Evolutionary conservation across 2,888 invertebrate genomes (phyloP), one percentile per base, ranked within the genome.

Genomic region (Vesta saturnalis): DNA sequence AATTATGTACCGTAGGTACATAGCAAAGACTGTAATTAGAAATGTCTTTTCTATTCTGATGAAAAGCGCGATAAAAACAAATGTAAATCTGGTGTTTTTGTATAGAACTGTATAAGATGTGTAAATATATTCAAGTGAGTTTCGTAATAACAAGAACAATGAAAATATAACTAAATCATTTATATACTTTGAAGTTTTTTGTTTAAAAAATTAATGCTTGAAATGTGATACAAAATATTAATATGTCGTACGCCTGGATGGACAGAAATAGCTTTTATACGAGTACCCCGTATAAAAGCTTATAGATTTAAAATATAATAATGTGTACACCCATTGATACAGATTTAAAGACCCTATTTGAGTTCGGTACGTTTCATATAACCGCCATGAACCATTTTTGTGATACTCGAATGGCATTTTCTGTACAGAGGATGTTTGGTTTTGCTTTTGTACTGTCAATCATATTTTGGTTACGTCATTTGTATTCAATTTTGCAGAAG

Each of bases 241-340:
- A 67, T 69, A 72, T 76, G 74, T 74, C 72, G 70, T 71, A 75
- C 69, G 81, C 77, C 79, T 79, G 74, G 78, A 71, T 82, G 80
- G 79, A 77, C 81, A 80, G 76, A 73, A 79, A 77, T 78, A 76
- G 79, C 80, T 79, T 80, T 80, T 80, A 81, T 81, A 79, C 66
- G 60, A 68, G 60, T 67, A 55, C 62, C 46, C 57, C 54, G 46
- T 56, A 69, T 61, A 69, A 69, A 65, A 70, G 60, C 61, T 63
- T 67, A 70, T 57, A 58, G 64, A 70, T 64, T 67, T 67, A 62
- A 67, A 62, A 66, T 69, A 69, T 60, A 64, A 65, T 65, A 64
- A 64, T 64, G 65, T 64, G 49, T 65, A 65, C 69, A 64, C 60
- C 68, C 66, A 70, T 70, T 72, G 70, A 70, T 72, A 72, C 69